Conservation (phyloP, 2,797 vertebrate species). For the Esox lucius region DNA sequence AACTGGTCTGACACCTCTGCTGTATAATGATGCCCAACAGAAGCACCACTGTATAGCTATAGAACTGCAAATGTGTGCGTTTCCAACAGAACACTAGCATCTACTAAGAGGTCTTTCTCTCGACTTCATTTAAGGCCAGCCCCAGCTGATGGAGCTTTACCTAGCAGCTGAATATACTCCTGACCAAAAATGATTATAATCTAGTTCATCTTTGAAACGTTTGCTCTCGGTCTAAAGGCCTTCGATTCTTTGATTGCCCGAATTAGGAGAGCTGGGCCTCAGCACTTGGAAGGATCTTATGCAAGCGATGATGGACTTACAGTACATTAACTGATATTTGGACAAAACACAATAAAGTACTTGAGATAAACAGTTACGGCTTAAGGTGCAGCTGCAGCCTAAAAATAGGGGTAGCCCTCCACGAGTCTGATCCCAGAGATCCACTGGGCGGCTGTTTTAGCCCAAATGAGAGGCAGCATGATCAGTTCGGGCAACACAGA, state of each 20-base stretch:
- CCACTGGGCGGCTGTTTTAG: constrained; percentile 39
- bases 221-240: constrained; percentile 52
- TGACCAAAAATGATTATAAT: constrained; percentile 54
- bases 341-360: constrained; percentile 36
- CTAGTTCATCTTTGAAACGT: constrained; percentile 52
- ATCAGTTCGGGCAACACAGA: constrained; percentile 9
- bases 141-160: constrained; percentile 43
- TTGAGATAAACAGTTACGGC: constrained; percentile 37
- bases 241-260: constrained; percentile 62
- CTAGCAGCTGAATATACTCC: constrained; percentile 59
- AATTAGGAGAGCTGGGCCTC: constrained; percentile 41
- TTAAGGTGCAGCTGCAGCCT: constrained; percentile 55
- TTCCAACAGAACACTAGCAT: constrained; percentile 50
- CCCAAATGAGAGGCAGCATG: constrained; percentile 27
- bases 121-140: constrained; percentile 45
- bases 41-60: neutral
- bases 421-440: constrained; percentile 44
- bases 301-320: constrained; percentile 42
- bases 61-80: neutral
- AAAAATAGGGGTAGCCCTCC: constrained; percentile 42
- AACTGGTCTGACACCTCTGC: too few species aligned
- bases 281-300: constrained; percentile 31
- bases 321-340: constrained; percentile 45
- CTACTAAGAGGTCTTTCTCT: constrained; percentile 25
- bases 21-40: neutral